phyloP scores from a whole-genome alignment of 2,888 invertebrate species.

The Apodemia hepburni region DNA sequence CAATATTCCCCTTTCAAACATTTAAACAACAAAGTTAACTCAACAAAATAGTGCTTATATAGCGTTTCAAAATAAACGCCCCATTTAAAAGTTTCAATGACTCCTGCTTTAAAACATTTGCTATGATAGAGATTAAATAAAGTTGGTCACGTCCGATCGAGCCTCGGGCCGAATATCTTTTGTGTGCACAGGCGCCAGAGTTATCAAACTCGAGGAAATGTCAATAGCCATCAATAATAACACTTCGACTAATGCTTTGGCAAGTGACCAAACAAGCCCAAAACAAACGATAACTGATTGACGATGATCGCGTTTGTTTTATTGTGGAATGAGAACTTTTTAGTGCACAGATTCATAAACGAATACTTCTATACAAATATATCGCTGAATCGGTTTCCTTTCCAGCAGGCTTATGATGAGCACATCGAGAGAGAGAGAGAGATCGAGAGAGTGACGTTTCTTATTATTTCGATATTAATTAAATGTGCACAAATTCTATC shows the following conservation, averaged over 20 bases:
- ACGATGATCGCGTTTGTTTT: slow-evolving; percentile 21
- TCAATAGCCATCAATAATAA: slow-evolving; percentile 41
- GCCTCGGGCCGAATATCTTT: slow-evolving; percentile 23
- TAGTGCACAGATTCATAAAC: too few species aligned
- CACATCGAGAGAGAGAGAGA: too few species aligned
- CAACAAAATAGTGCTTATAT: neutral
- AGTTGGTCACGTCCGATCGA: slow-evolving; percentile 24
- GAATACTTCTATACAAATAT: too few species aligned
- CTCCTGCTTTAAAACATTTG: slow-evolving; percentile 22
- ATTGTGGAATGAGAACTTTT: slow-evolving; percentile 18
- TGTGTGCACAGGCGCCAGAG: slow-evolving; percentile 32
- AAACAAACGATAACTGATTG: slow-evolving; percentile 32
- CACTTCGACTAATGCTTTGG: slow-evolving; percentile 33
- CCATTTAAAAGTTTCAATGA: slow-evolving; percentile 18
- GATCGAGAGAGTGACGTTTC: too few species aligned
- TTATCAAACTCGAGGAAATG: slow-evolving; percentile 34
- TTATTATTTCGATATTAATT: too few species aligned
- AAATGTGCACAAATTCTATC: too few species aligned
- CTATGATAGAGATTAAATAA: slow-evolving; percentile 22
- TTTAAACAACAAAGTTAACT: slow-evolving; percentile 1
- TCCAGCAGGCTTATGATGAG: too few species aligned
- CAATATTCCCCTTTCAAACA: neutral
- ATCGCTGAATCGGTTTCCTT: too few species aligned
- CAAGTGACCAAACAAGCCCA: slow-evolving; percentile 35
- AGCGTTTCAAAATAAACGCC: slow-evolving; percentile 9